These are phyloP conservation scores for Psilopogon haemacephalus DNA, from an alignment of 2,113 vertebrate genomes.

Conservation along the genomic window DNA sequence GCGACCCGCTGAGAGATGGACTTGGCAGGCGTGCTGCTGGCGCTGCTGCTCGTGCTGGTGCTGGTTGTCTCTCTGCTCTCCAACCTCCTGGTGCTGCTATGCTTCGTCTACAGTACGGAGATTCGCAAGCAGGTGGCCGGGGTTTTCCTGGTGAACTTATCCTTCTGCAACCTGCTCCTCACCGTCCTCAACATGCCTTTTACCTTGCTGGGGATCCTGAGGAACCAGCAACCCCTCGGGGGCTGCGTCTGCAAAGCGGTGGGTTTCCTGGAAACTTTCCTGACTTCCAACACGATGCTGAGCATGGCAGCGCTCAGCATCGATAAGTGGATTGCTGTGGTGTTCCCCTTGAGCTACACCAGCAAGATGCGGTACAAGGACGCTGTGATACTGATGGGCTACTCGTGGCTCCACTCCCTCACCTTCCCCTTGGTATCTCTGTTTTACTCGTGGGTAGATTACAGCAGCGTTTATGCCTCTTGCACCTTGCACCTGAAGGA, in stretches of 20 bases:
- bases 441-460: conserved; percentile 78
- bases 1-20: conserved; percentile 75
- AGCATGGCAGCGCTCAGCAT: conserved; percentile 84
- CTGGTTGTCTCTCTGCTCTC: conserved; percentile 76
- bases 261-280: conserved; percentile 80
- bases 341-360: conserved; percentile 80
- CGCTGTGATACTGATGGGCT: conserved; percentile 76
- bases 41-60: conserved; percentile 75
- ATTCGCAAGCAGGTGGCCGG: conserved; percentile 79
- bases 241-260: conserved; percentile 70
- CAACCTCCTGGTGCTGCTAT: conserved; percentile 79
- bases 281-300: conserved; percentile 78
- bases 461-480: conserved; percentile 77
- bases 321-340: conserved; percentile 82
- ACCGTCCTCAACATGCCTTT: conserved; percentile 79
- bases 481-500: conserved; percentile 73
- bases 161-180: conserved; percentile 81
- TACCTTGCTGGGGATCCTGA: conserved; percentile 74
- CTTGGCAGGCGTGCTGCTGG: conserved; percentile 78
- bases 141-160: conserved; percentile 79
- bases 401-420: conserved; percentile 78
- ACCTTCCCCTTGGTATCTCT: conserved; percentile 75
- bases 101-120: conserved; percentile 78
- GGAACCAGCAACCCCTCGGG: conserved; percentile 67
- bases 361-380: conserved; percentile 82